Base-by-base conservation (phyloP, 2,113 vertebrate species). In the Chroicocephalus ridibundus region DNA sequence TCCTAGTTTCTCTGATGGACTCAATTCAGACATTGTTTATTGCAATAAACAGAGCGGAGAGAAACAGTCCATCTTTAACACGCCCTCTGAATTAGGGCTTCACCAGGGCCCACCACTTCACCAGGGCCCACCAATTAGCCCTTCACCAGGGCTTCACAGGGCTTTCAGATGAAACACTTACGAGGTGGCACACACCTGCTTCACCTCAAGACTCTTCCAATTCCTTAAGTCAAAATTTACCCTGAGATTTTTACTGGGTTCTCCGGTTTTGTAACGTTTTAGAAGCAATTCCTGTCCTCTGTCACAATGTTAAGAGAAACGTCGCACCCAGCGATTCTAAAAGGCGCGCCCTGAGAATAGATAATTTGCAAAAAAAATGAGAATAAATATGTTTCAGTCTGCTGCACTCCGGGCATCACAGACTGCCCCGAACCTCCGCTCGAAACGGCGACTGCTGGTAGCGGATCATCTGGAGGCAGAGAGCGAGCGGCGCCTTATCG, bases 381-480 rank as follows among this genome's bases (percentile, higher is more conserved):
- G 21, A 49, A 49, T 22, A n/a, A n/a, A 8, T 12, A 52, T 10
- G 9, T 15, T 4, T 40, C 24, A 27, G 29, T 4, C 16, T 12
- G 42, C 36, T 6, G 49, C 18, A 13, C 15, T 32, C 20, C 51
- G 24, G 44, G 49, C 32, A 60, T 5, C 57, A 9, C 0, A 3
- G 17, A 5, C 31, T 24, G 11, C 21, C 16, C 34, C 0, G 3
- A 52, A 13, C 2, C 13, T 22, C 31, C 47, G 5, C 9, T 21
- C 8, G 0, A 27, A 40, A 11, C 5, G 0, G 5, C 0, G 10
- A 5, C 15, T 5, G 24, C 24, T 22, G 79, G 15, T 1, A 19
- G 26, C 2, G 49, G 68, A 15, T 16, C 5, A 36, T 3, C n/a
- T 15, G 8, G 6, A 6, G 12, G 4, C 13, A 4, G n/a, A 47